These are phyloP conservation scores for Botia kubotai DNA, from an alignment of 2,797 vertebrate genomes.

Conservation along the genomic window DNA sequence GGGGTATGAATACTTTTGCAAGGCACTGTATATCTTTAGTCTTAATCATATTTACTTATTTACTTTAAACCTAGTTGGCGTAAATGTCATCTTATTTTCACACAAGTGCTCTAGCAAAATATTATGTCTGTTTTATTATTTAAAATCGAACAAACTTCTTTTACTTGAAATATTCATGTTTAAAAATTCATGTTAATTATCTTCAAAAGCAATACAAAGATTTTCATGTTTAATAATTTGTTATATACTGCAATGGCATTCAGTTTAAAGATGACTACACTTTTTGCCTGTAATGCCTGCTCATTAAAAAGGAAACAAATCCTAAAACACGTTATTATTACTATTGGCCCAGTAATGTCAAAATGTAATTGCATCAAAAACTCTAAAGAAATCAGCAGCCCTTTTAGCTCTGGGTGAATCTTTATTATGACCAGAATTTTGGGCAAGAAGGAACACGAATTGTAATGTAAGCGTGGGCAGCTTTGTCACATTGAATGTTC, in stretches of 20 bases:
- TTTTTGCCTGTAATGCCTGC: background rate
- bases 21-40: no score
- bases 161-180: no score
- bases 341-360: background rate
- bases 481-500: constrained; percentile 45
- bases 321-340: background rate
- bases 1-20: no score
- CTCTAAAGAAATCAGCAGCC: background rate
- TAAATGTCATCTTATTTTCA: no score
- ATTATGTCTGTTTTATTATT: no score
- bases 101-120: no score
- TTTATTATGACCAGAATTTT: constrained; percentile 12
- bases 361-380: background rate
- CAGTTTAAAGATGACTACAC: background rate
- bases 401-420: background rate
- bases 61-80: no score
- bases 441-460: background rate
- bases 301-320: background rate
- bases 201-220: background rate
- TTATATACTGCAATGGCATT: no score
- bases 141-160: no score
- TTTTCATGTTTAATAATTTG: no score
- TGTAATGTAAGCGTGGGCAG: constrained; percentile 10
- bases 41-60: no score
- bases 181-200: background rate